phyloP scores from a whole-genome alignment of 2,888 invertebrate species.

The Ashinkailepas kermadecensis region DNA sequence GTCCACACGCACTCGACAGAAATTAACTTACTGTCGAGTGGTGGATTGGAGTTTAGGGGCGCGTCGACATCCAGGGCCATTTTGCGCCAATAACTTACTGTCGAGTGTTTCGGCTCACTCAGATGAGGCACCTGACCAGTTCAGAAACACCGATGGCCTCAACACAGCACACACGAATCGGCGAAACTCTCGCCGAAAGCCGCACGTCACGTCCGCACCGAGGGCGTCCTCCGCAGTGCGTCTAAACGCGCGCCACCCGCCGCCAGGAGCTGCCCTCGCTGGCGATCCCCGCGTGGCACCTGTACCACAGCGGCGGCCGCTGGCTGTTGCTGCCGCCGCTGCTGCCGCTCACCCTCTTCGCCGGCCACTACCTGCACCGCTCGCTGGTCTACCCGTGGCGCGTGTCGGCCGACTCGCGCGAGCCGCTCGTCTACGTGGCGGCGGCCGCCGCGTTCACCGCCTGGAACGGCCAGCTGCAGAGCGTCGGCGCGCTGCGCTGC shows the following conservation, averaged over 20 bases:
- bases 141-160: no score
- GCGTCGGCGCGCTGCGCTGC: not conserved
- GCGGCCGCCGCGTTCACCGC: not conserved
- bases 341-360: conserved; percentile 12
- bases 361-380: not conserved
- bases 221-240: no score
- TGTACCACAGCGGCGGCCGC: not conserved
- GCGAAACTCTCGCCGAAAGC: no score
- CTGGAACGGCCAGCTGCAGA: not conserved
- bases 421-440: not conserved
- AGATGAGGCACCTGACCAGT: no score
- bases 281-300: not conserved
- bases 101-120: no score
- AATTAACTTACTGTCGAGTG: no score
- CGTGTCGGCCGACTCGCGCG: not conserved
- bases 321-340: not conserved
- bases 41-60: no score
- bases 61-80: no score
- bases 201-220: no score
- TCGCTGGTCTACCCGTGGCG: not conserved
- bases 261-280: not conserved
- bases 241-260: not conserved
- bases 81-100: no score
- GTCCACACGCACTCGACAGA: no score
- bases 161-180: no score